These are phyloP conservation scores for Coregonus sp. DNA, from an alignment of 2,797 vertebrate species.

Conservation along the genomic window DNA sequence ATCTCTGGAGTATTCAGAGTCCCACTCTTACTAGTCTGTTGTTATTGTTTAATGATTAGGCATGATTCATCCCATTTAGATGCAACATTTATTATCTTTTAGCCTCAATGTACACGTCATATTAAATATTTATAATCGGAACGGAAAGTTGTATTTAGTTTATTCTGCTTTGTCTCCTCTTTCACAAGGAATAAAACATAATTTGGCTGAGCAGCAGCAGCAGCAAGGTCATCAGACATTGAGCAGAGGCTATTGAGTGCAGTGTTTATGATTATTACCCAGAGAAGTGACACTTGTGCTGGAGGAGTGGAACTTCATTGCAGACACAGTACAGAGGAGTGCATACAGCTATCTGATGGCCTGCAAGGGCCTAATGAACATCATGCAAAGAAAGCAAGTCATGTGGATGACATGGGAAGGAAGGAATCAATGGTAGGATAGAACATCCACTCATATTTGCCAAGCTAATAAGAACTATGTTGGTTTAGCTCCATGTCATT, in stretches of 20 bases:
- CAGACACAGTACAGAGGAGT: not conserved
- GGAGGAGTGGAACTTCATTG: not conserved
- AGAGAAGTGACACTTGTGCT: not conserved
- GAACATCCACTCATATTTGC: not conserved
- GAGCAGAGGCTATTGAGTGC: not conserved
- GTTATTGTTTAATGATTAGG: conserved; percentile 52
- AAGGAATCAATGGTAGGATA: not conserved
- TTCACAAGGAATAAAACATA: not conserved
- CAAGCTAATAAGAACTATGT: not conserved
- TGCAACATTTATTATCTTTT: not conserved
- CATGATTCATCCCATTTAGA: conserved; percentile 30
- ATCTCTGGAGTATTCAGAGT: conserved; percentile 44
- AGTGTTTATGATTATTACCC: not conserved
- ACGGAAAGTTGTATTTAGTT: not conserved
- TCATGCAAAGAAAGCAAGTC: not conserved
- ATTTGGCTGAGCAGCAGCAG: not conserved
- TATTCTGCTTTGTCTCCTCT: not conserved
- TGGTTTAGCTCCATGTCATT: not conserved
- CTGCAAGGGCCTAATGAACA: not conserved
- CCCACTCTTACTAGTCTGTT: conserved; percentile 32
- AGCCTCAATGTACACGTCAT: not conserved
- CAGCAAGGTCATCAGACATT: not conserved
- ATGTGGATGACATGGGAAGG: not conserved
- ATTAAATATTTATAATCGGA: not conserved
- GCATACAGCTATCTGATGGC: not conserved